A percentile compares a stretch with the other conserved stretches of the same genome.
phyloP scores from a whole-genome alignment of 2,113 vertebrate species.

The Microtus montanus region DNA sequence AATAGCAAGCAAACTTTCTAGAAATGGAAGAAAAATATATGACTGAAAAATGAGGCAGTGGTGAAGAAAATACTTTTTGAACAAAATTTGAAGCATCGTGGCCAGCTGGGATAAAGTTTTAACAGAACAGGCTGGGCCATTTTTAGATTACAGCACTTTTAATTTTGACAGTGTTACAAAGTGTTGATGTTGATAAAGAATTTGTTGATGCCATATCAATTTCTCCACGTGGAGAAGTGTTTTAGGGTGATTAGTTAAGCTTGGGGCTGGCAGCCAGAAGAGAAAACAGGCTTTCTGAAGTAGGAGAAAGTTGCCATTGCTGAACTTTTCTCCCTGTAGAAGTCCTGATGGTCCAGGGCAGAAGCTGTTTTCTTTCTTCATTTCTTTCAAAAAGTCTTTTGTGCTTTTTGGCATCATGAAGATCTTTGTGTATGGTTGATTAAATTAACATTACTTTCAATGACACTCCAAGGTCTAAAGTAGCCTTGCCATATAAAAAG shows the following conservation, averaged over 20 bases:
- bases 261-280: slow-evolving; percentile 72
- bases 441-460: slow-evolving; percentile 37
- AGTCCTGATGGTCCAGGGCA: background rate
- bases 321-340: background rate
- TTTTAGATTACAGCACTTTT: slow-evolving; percentile 73
- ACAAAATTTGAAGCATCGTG: slow-evolving; percentile 18
- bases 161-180: slow-evolving; percentile 70
- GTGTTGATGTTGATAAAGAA: slow-evolving; percentile 81
- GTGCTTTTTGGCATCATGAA: slow-evolving; percentile 9
- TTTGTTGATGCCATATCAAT: slow-evolving; percentile 76
- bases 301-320: slow-evolving; percentile 19
- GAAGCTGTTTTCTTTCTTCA: background rate
- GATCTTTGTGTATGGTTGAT: slow-evolving; percentile 8
- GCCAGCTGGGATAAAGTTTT: slow-evolving; percentile 59
- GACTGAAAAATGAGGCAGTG: slow-evolving; percentile 30
- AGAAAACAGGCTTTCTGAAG: slow-evolving; percentile 48
- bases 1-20: slow-evolving; percentile 53
- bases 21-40: slow-evolving; percentile 25
- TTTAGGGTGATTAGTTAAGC: slow-evolving; percentile 70
- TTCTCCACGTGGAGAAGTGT: slow-evolving; percentile 76
- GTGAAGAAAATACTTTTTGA: slow-evolving; percentile 24
- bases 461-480: background rate
- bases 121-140: slow-evolving; percentile 62
- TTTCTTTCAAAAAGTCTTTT: slow-evolving; percentile 26
- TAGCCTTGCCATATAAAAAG: slow-evolving; percentile 5